Percentiles rank a stretch among this genome's conserved stretches.
Conservation (phyloP, 1,140 invertebrate genomes). For the Bactericera cockerelli region DNA sequence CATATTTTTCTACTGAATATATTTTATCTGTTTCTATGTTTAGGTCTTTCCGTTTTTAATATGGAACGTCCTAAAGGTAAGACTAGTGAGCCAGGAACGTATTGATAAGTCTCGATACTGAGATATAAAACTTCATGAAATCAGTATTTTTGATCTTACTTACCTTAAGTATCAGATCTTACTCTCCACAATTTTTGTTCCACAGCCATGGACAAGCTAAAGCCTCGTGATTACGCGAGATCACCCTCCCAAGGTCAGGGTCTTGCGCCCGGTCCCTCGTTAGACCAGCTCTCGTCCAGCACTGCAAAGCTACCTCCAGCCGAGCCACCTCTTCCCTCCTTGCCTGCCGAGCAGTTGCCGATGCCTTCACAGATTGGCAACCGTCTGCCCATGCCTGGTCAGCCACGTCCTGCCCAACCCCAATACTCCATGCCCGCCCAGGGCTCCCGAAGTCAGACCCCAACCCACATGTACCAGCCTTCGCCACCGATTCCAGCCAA, state of each 20-base stretch:
- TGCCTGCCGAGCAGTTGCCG: conserved; percentile 23
- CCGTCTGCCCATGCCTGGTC: conserved; percentile 29
- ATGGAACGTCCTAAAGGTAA: conserved; percentile 3
- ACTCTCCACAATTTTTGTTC: too few species aligned
- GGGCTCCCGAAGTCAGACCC: conserved; percentile 7
- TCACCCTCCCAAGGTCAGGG: background rate
- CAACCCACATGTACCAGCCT: background rate
- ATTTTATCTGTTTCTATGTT: background rate
- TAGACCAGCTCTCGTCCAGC: background rate
- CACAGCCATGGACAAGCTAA: conserved; percentile 6
- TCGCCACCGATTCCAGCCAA: background rate
- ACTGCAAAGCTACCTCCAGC: background rate
- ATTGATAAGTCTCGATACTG: too few species aligned
- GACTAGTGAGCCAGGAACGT: background rate
- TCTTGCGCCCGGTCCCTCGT: background rate
- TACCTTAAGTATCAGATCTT: too few species aligned
- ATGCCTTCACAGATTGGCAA: conserved; percentile 23
- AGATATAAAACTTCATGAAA: too few species aligned
- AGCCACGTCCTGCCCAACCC: conserved; percentile 29
- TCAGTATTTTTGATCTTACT: too few species aligned
- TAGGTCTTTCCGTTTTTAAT: conserved; percentile 2
- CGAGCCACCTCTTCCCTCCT: background rate
- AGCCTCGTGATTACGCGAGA: background rate
- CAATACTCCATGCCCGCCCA: conserved; percentile 22
- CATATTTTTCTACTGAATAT: too few species aligned